These are phyloP conservation scores for Poecilia latipinna DNA, from an alignment of 2,113 vertebrate genomes.

Conservation along the genomic window DNA sequence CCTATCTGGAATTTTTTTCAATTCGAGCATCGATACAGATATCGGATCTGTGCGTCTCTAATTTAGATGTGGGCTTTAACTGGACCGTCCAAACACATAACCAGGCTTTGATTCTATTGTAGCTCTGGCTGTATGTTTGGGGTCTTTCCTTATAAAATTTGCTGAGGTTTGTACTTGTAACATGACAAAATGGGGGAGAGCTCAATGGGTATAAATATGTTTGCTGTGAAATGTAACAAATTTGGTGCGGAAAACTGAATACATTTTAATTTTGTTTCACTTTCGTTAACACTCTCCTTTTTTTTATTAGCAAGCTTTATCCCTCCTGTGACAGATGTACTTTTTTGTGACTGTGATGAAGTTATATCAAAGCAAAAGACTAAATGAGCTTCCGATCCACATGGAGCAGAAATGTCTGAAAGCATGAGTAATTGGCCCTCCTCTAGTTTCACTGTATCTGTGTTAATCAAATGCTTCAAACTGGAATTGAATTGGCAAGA, in stretches of 20 bases:
- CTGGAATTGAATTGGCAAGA: background rate
- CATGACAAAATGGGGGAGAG: background rate
- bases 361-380: conserved; percentile 10
- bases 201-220: background rate
- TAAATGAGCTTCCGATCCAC: background rate
- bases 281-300: background rate
- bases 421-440: background rate
- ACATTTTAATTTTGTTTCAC: background rate
- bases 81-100: too few species aligned
- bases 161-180: background rate
- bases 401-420: background rate
- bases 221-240: background rate
- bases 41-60: too few species aligned
- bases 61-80: background rate
- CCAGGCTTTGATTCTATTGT: background rate
- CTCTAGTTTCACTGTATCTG: conserved; percentile 1
- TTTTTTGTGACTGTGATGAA: conserved; percentile 6
- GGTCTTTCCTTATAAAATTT: background rate
- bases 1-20: too few species aligned
- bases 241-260: background rate
- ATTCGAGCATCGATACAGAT: too few species aligned
- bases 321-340: background rate
- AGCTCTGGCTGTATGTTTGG: too few species aligned
- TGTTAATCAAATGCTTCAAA: conserved; percentile 3
- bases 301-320: conserved; percentile 3